Evolutionary conservation across 1,140 invertebrate species (phyloP).

Genomic region (Brachystomella parvula): DNA sequence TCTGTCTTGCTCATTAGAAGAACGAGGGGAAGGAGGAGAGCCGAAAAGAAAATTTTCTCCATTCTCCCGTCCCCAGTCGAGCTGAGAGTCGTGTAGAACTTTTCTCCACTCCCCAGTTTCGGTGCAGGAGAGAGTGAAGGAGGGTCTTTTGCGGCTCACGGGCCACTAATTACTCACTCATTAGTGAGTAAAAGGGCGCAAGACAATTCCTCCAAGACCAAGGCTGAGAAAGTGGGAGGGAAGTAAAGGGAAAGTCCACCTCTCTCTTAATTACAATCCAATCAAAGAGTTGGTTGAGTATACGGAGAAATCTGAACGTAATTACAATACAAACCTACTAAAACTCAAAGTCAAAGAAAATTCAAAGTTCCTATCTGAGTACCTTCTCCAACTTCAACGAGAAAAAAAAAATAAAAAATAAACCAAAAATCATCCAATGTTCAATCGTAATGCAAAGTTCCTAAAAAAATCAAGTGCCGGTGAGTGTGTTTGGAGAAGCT

Average conservation of each 20-base stretch:
- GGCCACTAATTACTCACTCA: neutral
- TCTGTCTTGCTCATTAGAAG: conserved; percentile 9
- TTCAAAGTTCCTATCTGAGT: conserved; percentile 1
- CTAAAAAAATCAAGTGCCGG: conserved; percentile 3
- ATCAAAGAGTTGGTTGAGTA: no score
- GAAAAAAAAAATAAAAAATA: conserved; percentile 1
- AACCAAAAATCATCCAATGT: no score
- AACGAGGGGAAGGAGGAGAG: neutral
- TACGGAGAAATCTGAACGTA: no score
- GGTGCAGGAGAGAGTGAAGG: neutral
- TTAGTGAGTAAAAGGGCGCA: conserved; percentile 1
- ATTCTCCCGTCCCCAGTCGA: neutral
- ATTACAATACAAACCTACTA: neutral
- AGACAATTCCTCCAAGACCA: neutral
- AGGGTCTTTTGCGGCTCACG: neutral
- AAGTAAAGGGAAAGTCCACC: no score
- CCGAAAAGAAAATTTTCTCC: neutral
- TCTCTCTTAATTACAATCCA: no score
- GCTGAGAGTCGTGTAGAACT: neutral
- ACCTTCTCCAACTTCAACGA: neutral
- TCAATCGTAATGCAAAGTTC: conserved; percentile 5
- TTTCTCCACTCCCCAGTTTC: neutral
- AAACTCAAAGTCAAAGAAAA: neutral
- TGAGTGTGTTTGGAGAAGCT: neutral
- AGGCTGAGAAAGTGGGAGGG: no score